phyloP scores from a whole-genome alignment of 2,888 invertebrate species.

The Xylophagus ater region DNA sequence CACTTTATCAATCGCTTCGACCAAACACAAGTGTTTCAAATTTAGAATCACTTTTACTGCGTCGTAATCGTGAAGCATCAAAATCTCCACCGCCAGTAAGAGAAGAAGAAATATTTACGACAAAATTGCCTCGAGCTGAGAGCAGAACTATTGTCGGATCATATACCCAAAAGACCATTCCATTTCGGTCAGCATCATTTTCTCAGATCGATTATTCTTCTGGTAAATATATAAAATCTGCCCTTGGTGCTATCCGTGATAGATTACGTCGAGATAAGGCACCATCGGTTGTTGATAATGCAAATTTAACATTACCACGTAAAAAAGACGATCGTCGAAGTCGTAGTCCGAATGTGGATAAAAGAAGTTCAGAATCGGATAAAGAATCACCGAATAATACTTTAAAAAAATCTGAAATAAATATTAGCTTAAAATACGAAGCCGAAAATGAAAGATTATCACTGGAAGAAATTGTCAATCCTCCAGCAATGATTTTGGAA shows the following conservation, averaged over 20 bases:
- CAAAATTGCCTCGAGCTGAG: constrained; percentile 46
- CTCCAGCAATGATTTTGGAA: constrained; percentile 30
- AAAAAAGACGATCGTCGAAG: constrained; percentile 26
- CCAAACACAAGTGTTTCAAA: constrained; percentile 34
- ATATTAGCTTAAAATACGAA: constrained; percentile 28
- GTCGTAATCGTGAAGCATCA: constrained; percentile 24
- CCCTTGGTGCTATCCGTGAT: constrained; percentile 33
- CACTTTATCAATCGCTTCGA: constrained; percentile 11
- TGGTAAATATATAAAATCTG: constrained; percentile 46
- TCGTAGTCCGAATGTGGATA: constrained; percentile 16
- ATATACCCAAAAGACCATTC: constrained; percentile 54
- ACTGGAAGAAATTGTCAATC: constrained; percentile 29
- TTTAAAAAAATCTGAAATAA: constrained; percentile 27
- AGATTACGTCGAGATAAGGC: constrained; percentile 31
- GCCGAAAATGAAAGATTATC: constrained; percentile 23
- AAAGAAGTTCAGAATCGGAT: constrained; percentile 18
- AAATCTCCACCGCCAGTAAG: constrained; percentile 20
- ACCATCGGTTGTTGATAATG: constrained; percentile 26
- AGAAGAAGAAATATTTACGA: constrained; percentile 28
- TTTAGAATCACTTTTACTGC: constrained; percentile 30
- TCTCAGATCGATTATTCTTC: constrained; percentile 70
- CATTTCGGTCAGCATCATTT: constrained; percentile 75
- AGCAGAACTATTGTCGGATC: constrained; percentile 50
- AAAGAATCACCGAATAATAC: constrained; percentile 31
- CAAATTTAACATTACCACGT: constrained; percentile 35